A percentile compares a stretch with the other conserved stretches of the same genome.
Evolutionary conservation across 2,888 invertebrate genomes (phyloP).

Genomic region (Lomographa bimaculata): DNA sequence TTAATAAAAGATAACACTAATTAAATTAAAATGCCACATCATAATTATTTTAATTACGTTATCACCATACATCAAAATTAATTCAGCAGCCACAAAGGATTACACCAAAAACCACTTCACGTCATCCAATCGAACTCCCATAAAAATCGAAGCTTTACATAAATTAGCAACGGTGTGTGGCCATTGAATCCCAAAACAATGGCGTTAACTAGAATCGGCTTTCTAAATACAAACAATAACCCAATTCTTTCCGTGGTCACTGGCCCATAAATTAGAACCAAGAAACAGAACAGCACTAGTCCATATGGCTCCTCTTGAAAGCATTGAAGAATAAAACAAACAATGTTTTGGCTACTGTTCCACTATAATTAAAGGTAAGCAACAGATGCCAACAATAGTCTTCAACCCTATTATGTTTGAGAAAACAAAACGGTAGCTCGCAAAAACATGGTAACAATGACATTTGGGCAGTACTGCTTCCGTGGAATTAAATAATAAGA

Average conservation of each 20-base stretch:
- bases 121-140: constrained; percentile 22
- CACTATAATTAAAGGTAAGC: constrained; percentile 59
- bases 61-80: neutral
- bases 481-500: constrained; percentile 64
- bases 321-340: constrained; percentile 74
- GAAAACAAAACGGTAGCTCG: constrained; percentile 65
- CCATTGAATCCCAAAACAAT: constrained; percentile 35
- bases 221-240: constrained; percentile 61
- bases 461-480: constrained; percentile 58
- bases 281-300: constrained; percentile 46
- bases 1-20: no score
- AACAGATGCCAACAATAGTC: constrained; percentile 69
- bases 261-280: constrained; percentile 69
- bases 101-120: constrained; percentile 32
- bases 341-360: constrained; percentile 79
- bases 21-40: no score
- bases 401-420: constrained; percentile 72
- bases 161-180: constrained; percentile 64
- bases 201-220: constrained; percentile 33
- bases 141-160: constrained; percentile 34
- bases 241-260: constrained; percentile 65
- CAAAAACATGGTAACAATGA: constrained; percentile 41
- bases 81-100: constrained; percentile 5
- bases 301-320: constrained; percentile 75
- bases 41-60: no score